Evolutionary conservation across 1,140 invertebrate genomes (phyloP), one percentile per base, ranked within the genome.

Genomic region (Metopolophium dirhodum): DNA sequence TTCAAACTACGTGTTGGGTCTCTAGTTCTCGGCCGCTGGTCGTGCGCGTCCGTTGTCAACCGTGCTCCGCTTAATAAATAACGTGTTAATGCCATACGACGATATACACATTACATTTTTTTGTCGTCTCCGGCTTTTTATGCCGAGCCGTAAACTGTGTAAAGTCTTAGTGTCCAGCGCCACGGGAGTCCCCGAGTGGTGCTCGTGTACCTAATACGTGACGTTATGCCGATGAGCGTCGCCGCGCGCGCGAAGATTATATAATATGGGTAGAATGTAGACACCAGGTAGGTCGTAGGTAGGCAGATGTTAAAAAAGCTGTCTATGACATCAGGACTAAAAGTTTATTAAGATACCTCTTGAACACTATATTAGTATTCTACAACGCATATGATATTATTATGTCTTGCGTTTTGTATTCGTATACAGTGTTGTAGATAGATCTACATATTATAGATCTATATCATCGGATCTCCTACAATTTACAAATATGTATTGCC

Each of bases 21-120:
- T 90, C 37, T 41, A 41, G 4, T 37, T 61, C 54, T 45, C 23
- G 51, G 22, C 51, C 51, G 20, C 51, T 54, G 51, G 20, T 54
- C 51, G 35, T 37, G 49, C 14, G 45, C 47, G 86, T 49, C 26
- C 26, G 54, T 49, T 68, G 89, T 90, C 89, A 68, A 90, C 89
- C 57, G 57, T 90, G 89, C 89, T 45, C 37, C 45, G 54, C 30
- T 90, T 90, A 90, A 90, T 68, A 68, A 90, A 90, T 68, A 90
- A 90, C 26, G 89, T 68, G 89, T 90, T 90, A 90, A 90, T 90
- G 61, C 61, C 30, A n/a, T 77, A 77, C 61, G 61, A 77, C 61
- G 30, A n/a, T n/a, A 77, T 77, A n/a, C 61, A n/a, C 14, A 77
- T 77, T n/a, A 77, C 14, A 77, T 77, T 89, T 57, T 41, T 89